Base-by-base conservation (phyloP, 2,888 invertebrate species). In the Calephelis perditalis region DNA sequence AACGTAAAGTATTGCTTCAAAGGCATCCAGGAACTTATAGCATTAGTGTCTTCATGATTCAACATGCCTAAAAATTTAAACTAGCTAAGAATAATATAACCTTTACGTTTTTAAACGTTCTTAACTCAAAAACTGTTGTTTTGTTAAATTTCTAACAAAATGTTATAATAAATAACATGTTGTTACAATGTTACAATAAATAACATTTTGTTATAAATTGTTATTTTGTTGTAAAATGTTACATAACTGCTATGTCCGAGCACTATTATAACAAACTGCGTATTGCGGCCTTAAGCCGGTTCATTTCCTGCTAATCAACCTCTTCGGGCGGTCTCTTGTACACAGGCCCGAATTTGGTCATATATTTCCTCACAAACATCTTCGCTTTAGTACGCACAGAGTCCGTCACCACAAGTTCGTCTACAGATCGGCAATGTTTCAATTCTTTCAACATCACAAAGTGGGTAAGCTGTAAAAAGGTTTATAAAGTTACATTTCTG, bases 371-470 rank as follows among this genome's bases (percentile, higher is more conserved):
- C 61, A 99, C 97, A 82, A 97, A 99, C 84, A 97, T 98, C 80
- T 96, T 96, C 26, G 98, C 97, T 84, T 99, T 99, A 71, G 96
- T 94, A 72, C 97, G 97, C 7, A 99, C 98, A 62, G 96, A 96
- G 70, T 97, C 97, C 46, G 96, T 97, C 72, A 96, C 96, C 59
- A 95, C 94, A 58, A 98, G 86, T 72, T 97, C 96, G 67, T 97
- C 96, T 3, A 96, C 95, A 54, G 94, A 94, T 66, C 95, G 94
- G 76, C 97, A 96, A 81, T 98, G 97, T 79, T 97, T 98, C 79
- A 98, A 82, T 86, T 99, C 98, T 84, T 99, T 99, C 63, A 97
- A 92, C 94, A 98, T 95, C 63, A 99, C 97, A 81, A 97, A 97
- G 87, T 98, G 98, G 0, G 98, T 98, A 64, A 99, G 85, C 98